Base-by-base conservation (phyloP, 2,797 vertebrate species). In the Oreortyx pictus region DNA sequence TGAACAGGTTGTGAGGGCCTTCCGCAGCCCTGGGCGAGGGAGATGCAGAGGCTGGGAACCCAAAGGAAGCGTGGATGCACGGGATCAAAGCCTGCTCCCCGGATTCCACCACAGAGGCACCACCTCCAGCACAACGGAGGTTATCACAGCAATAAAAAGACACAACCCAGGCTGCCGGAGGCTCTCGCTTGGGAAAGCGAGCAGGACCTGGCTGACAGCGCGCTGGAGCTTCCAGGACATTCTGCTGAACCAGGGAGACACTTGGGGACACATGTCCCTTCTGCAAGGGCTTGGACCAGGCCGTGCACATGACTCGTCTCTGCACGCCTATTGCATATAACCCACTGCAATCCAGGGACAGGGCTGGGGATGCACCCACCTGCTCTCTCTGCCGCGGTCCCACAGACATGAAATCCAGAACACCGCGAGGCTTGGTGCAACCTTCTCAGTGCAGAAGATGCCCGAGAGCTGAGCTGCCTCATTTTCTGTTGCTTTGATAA, bases 81-180 rank as follows among this genome's bases (percentile, higher is more conserved):
- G 44, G 87, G 92, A 94, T 96, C 92, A 96, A 96, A 96, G 91
- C 22, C 81, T 90, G 80, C 66, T 92, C 61, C 66, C 44, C 80
- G 68, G 88, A 70, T n/a, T 17, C 72, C 82, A 86, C 89, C 7
- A 0, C 44, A 80, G 78, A 86, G 90, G 86, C 89, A 91, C 91
- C 74, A 92, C 95, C 91, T 82, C 82, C 85, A 88, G 93, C 87
- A n/a, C 90, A 95, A 88, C 52, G 81, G 78, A 94, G 91, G 92
- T 92, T 93, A 92, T 92, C 74, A 82, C 94, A 96, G 84, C 94
- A 94, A 86, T 74, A 44, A 60, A 84, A 60, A 82, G 77, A 92
- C 83, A 82, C 44, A 82, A 80, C 67, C 64, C 88, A 92, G 88
- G 49, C 74, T 49, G 43, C 79, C 72, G 52, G 67, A 72, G 47